A percentile compares a stretch with the other conserved stretches of the same genome.
These are phyloP conservation scores for Porites rus DNA, from an alignment of 92 coral and sea anemone species.

Conservation along the genomic window DNA sequence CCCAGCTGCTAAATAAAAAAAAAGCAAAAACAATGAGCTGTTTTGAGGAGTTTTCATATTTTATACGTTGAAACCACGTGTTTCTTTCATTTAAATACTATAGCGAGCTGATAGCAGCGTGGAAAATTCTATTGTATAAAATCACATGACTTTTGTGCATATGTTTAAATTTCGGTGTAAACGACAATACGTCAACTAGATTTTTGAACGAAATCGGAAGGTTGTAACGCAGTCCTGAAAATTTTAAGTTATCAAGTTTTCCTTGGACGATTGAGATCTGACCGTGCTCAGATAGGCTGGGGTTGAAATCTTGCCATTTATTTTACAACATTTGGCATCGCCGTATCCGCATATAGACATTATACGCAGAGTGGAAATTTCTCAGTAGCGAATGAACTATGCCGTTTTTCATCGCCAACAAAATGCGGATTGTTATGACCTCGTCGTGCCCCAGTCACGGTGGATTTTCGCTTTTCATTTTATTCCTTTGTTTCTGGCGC, in stretches of 20 bases:
- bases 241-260: background rate
- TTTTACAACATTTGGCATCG: background rate
- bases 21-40: too few relatives aligned
- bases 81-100: background rate
- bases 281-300: background rate
- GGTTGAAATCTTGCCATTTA: background rate
- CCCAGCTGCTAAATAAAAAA: too few relatives aligned
- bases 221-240: too few relatives aligned
- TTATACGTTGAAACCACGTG: background rate
- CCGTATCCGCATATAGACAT: background rate
- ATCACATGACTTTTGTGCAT: conserved; percentile 16
- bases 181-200: background rate
- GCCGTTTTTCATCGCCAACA: background rate
- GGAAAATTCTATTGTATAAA: background rate
- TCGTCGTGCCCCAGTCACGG: background rate
- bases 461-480: background rate
- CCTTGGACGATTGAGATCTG: background rate
- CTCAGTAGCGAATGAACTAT: too few relatives aligned
- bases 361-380: too few relatives aligned
- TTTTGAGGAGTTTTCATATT: too few relatives aligned
- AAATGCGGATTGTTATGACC: background rate
- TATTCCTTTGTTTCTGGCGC: background rate
- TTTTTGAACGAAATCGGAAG: background rate
- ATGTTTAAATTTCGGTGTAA: background rate
- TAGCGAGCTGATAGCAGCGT: background rate